Evolutionary conservation across 2,888 invertebrate genomes (phyloP).

Genomic region (Zeuzera pyrina): DNA sequence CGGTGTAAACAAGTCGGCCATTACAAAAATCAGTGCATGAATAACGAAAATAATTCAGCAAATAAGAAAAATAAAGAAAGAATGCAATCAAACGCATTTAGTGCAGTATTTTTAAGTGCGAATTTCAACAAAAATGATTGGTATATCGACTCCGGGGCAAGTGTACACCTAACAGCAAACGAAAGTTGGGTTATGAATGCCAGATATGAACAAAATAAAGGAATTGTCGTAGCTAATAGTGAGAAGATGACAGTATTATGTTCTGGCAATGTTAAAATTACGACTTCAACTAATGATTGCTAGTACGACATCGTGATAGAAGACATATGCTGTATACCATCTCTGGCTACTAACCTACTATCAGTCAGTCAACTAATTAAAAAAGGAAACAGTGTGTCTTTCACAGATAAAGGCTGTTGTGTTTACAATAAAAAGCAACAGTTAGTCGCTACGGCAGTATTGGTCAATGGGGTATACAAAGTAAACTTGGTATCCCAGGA

Average conservation of each 20-base stretch:
- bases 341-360: slow-evolving; percentile 13
- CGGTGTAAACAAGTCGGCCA: slow-evolving; percentile 13
- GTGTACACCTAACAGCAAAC: slow-evolving; percentile 3
- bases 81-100: slow-evolving; percentile 6
- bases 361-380: slow-evolving; percentile 14
- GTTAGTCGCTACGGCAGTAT: slow-evolving; percentile 4
- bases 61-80: slow-evolving; percentile 5
- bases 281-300: slow-evolving; percentile 4
- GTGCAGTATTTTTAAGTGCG: slow-evolving; percentile 5
- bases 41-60: slow-evolving; percentile 2
- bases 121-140: slow-evolving; percentile 5
- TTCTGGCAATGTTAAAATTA: slow-evolving; percentile 11
- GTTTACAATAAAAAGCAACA: slow-evolving; percentile 9
- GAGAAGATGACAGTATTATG: slow-evolving; percentile 9
- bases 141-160: slow-evolving; percentile 4
- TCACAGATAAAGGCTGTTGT: slow-evolving; percentile 7
- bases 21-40: slow-evolving; percentile 5
- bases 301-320: slow-evolving; percentile 9
- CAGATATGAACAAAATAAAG: slow-evolving; percentile 5
- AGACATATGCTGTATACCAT: slow-evolving; percentile 13
- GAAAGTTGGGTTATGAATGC: slow-evolving; percentile 2
- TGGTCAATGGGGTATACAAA: slow-evolving; percentile 4
- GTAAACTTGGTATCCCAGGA: slow-evolving; percentile 4
- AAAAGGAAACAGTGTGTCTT: slow-evolving; percentile 14
- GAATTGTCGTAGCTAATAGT: slow-evolving; percentile 13